Evolutionary conservation across 1,140 invertebrate species (phyloP), one percentile per base, ranked within the genome.

Genomic region (roundworm (Caenorhabditis elegans)): DNA sequence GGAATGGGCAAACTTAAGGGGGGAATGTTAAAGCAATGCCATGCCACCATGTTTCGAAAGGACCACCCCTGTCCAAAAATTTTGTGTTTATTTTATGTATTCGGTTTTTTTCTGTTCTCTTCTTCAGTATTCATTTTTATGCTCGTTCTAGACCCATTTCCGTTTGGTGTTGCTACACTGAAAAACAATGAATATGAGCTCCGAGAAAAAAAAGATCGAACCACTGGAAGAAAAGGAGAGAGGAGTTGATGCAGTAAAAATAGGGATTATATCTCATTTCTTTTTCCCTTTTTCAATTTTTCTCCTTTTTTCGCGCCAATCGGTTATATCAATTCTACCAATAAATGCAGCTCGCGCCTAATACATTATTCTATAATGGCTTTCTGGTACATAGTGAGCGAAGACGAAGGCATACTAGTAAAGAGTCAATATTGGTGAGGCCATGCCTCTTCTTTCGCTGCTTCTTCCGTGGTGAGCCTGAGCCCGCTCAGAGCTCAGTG

Each of bases 371-470:
- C 53, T 60, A 60, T 60, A 31, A 60, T 70, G 60, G 60, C 60
- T 70, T 70, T 70, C 39, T 70, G 60, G 34, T 70, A 39, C 34
- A 70, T 70, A 70, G 60, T 70, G 60, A 22, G 31, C 19, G 60
- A 70, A 60, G 8, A 60, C 6, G 26, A 43, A 70, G 60, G 34
- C 34, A 11, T 39, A 70, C 34, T 70, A 70, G 34, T 70, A 70
- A 70, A 70, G 34, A 70, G 60, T 70, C 60, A 70, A 70, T 70
- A 70, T 70, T 70, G 60, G 60, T 70, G 60, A 70, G 28, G 53
- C 5, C 53, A 10, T 17, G 11, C 60, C 60, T 70, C 34, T 19
- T 70, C 17, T n/a, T 34, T 34, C 28, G 10, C 55, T 22, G 36
- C n/a, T 5, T 55, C 53, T 70, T 70, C 34, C 60, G 60, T 39